These are phyloP conservation scores for Diceros bicornis DNA, from an alignment of 2,797 vertebrate genomes.

Conservation along the genomic window DNA sequence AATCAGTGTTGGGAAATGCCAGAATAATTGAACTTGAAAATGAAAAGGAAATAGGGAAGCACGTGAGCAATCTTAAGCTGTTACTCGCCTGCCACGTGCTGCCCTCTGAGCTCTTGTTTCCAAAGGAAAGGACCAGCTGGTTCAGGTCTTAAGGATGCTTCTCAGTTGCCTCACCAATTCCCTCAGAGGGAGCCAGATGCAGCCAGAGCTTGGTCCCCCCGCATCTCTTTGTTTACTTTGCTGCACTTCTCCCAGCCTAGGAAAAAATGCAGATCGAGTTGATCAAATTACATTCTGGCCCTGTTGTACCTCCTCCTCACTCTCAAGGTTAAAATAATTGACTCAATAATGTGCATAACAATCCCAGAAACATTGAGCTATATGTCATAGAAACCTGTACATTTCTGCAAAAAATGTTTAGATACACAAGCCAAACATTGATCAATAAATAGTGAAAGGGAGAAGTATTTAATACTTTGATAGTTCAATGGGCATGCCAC, in stretches of 20 bases:
- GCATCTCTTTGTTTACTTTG: neutral
- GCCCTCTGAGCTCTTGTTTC: neutral
- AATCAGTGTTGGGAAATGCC: neutral
- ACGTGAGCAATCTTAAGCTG: neutral
- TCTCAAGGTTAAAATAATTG: neutral
- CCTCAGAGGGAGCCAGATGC: neutral
- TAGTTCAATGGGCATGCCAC: neutral
- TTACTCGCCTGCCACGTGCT: neutral
- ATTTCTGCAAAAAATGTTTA: constrained; percentile 45
- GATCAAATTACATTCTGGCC: constrained; percentile 6
- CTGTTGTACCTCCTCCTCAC: neutral
- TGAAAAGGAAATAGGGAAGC: neutral
- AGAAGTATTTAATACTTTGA: neutral
- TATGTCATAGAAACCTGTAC: neutral
- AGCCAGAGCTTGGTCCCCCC: neutral
- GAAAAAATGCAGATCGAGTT: neutral
- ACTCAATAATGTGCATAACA: neutral
- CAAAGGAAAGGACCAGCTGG: neutral
- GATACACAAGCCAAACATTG: constrained; percentile 1
- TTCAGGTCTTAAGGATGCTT: neutral
- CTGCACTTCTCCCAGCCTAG: neutral
- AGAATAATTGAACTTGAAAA: neutral
- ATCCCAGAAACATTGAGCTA: neutral
- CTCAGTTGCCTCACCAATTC: neutral
- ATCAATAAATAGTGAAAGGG: neutral